Base-by-base conservation (phyloP, 2,888 invertebrate species). In the Automeris io region DNA sequence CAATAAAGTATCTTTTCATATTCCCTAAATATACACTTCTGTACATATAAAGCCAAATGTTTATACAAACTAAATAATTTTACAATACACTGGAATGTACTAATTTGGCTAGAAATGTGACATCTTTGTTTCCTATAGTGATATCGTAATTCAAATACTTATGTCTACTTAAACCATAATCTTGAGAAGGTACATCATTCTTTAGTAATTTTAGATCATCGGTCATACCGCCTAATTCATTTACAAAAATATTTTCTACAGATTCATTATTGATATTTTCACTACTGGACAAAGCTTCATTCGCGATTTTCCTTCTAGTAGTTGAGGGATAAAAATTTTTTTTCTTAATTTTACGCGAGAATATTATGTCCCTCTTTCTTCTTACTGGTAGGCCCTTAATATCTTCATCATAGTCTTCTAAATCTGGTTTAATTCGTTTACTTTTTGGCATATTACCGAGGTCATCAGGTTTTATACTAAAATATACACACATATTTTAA, bases 361-460 rank as follows among this genome's bases (percentile, higher is more conserved):
- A 1, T 3, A 9, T 12, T 11, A 53, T 46, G 25, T 49, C 51
- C 47, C 79, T 59, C 41, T 63, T 68, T 40, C 42, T 70, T 35
- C 78, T 61, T 8, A 71, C 52, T 11, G 78, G 76, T 8, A 75
- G 49, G n/a, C 76, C 78, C 60, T 63, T 75, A 5, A 70, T 51
- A 33, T 72, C 72, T n/a, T 76, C 70, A 13, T 76, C 77, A 36
- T 78, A 76, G 25, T 79, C 77, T 33, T 76, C 73, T 5, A 54
- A 51, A n/a, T 59, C 56, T 6, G 57, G 39, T 33, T 51, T 57
- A 7, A 43, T 34, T 9, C 34, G 34, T 26, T 33, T 38, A 18
- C 39, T 29, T 13, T 42, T 41, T 9, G 32, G 19, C 23, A 38
- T 38, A 39, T 39, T 37, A 2, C 21, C 6, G 5, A 40, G 12